These are phyloP conservation scores for Cydia amplana DNA, from an alignment of 1,140 invertebrate genomes.

Conservation along the genomic window DNA sequence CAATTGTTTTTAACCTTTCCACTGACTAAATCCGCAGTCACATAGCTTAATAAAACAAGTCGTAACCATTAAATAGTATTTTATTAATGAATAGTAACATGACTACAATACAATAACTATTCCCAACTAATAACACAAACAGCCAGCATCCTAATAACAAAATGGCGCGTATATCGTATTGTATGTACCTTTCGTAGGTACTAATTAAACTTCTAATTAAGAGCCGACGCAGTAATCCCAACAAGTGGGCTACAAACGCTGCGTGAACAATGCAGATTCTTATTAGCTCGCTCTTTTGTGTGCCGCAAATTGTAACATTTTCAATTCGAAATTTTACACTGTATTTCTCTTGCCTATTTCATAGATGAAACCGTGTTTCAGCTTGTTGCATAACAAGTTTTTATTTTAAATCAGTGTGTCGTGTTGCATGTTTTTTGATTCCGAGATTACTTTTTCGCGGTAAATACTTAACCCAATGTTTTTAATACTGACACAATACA, in stretches of 20 bases:
- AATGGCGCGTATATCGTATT: slow-evolving; percentile 5
- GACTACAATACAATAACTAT: neutral
- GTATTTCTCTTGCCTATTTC: neutral
- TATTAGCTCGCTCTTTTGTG: slow-evolving; percentile 29
- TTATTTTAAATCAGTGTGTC: neutral
- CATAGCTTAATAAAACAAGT: too few relatives aligned
- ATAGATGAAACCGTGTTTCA: neutral
- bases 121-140: neutral
- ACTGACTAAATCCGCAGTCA: too few relatives aligned
- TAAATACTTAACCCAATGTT: too few relatives aligned
- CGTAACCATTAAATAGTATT: too few relatives aligned
- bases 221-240: slow-evolving; percentile 22
- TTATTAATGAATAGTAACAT: too few relatives aligned
- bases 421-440: too few relatives aligned
- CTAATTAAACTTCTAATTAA: slow-evolving; percentile 32
- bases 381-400: neutral
- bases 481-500: too few relatives aligned
- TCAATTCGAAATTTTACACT: neutral
- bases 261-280: slow-evolving; percentile 18
- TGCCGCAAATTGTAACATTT: slow-evolving; percentile 17
- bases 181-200: neutral
- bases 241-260: slow-evolving; percentile 20
- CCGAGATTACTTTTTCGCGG: too few relatives aligned
- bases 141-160: neutral
- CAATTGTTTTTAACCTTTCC: too few relatives aligned